phyloP scores from a whole-genome alignment of 2,888 invertebrate species.

The Aproaerema taeniolella region DNA sequence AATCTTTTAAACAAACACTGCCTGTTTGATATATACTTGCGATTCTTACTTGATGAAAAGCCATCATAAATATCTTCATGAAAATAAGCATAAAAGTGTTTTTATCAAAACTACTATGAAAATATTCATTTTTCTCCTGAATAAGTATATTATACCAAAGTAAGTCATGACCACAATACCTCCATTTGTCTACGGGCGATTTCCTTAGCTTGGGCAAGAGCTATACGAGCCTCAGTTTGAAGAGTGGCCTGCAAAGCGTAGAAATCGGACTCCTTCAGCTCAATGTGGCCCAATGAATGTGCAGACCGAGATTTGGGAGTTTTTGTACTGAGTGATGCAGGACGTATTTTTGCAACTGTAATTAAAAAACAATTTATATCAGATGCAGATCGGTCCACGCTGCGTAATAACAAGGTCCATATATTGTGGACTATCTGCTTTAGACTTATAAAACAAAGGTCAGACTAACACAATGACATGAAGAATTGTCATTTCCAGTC shows the following conservation, averaged over 20 bases:
- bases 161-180: too few relatives aligned
- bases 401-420: not conserved
- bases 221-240: constrained; percentile 92
- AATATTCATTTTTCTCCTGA: too few relatives aligned
- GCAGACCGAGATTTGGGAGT: constrained; percentile 65
- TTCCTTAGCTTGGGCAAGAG: constrained; percentile 92
- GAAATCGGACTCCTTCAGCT: constrained; percentile 83
- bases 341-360: constrained; percentile 60
- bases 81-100: too few relatives aligned
- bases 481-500: constrained; percentile 11
- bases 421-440: too few relatives aligned
- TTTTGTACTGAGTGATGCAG: constrained; percentile 60
- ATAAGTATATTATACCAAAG: too few relatives aligned
- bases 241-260: constrained; percentile 88
- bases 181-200: constrained; percentile 95
- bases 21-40: too few relatives aligned
- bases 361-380: constrained; percentile 6
- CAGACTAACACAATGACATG: constrained; percentile 12
- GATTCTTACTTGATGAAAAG: too few relatives aligned
- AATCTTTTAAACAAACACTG: too few relatives aligned
- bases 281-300: constrained; percentile 65
- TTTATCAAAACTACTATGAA: too few relatives aligned
- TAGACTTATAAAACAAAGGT: too few relatives aligned
- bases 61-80: too few relatives aligned
- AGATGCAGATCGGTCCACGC: not conserved